A percentile compares a stretch with the other conserved stretches of the same genome.
Conservation (phyloP, 1,140 invertebrate species). For the Euura saliciscinereae region DNA sequence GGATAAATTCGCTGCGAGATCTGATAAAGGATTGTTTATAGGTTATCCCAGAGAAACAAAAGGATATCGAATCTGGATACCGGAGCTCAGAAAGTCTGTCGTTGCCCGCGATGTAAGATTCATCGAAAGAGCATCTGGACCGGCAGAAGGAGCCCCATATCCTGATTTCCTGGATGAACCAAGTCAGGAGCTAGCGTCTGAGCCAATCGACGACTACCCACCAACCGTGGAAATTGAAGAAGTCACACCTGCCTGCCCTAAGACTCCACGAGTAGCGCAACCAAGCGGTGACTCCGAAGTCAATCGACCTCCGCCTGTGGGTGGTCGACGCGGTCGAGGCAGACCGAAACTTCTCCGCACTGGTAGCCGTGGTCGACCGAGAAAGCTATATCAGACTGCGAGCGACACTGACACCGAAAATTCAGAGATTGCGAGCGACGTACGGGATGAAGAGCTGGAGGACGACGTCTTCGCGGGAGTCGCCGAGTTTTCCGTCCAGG, state of each 20-base stretch:
- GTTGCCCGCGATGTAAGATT: conserved; percentile 16
- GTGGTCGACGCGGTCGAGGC: conserved; percentile 6
- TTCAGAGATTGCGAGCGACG: neutral
- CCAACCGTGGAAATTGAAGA: too few relatives aligned
- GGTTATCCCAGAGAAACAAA: conserved; percentile 11
- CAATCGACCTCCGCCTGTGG: neutral
- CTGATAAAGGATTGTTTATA: conserved; percentile 21
- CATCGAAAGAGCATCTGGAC: neutral
- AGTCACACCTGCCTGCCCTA: too few relatives aligned
- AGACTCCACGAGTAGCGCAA: too few relatives aligned
- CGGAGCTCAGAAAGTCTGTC: neutral
- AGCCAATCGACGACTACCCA: too few relatives aligned
- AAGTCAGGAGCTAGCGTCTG: too few relatives aligned
- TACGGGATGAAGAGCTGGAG: neutral
- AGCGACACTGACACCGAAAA: neutral
- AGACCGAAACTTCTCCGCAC: conserved; percentile 16
- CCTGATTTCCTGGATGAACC: neutral
- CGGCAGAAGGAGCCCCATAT: neutral
- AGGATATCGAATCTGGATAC: conserved; percentile 12
- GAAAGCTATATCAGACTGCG: conserved; percentile 14
- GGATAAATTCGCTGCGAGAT: conserved; percentile 40
- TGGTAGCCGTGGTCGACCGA: conserved; percentile 20
- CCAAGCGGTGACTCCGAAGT: neutral
- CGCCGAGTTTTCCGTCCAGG: conserved; percentile 9
- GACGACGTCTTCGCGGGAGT: conserved; percentile 16